Evolutionary conservation across 2,113 vertebrate species (phyloP).

Genomic region (Catharus minimus): DNA sequence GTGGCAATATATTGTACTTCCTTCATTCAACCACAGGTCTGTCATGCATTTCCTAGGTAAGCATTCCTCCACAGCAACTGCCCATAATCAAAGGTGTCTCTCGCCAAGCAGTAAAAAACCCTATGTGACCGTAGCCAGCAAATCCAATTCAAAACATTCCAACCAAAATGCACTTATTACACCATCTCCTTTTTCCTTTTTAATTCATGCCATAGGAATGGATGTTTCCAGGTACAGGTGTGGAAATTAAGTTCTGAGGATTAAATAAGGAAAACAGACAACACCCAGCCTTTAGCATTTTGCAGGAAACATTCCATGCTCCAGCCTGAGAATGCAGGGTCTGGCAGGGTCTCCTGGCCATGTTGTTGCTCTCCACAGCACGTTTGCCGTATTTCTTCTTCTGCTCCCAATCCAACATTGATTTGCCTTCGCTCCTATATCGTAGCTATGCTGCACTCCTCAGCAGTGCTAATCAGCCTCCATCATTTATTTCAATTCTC

Average conservation of each 20-base stretch:
- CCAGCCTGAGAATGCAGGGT: conserved; percentile 21
- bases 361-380: conserved; percentile 21
- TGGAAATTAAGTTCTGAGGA: neutral
- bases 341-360: conserved; percentile 34
- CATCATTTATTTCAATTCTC: neutral
- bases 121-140: neutral
- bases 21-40: neutral
- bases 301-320: neutral
- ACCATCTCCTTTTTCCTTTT: neutral
- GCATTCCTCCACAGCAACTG: neutral
- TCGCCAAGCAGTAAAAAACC: conserved; percentile 18
- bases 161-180: neutral
- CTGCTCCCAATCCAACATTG: neutral
- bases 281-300: neutral
- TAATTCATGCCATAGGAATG: neutral
- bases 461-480: neutral
- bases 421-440: neutral
- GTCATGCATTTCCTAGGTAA: neutral
- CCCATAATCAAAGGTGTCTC: neutral
- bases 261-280: neutral
- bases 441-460: neutral
- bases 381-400: neutral
- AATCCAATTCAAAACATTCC: neutral
- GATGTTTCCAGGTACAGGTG: neutral
- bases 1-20: neutral